Evolutionary conservation across 2,113 vertebrate genomes (phyloP).

Genomic region (Apodemus speciosus): DNA sequence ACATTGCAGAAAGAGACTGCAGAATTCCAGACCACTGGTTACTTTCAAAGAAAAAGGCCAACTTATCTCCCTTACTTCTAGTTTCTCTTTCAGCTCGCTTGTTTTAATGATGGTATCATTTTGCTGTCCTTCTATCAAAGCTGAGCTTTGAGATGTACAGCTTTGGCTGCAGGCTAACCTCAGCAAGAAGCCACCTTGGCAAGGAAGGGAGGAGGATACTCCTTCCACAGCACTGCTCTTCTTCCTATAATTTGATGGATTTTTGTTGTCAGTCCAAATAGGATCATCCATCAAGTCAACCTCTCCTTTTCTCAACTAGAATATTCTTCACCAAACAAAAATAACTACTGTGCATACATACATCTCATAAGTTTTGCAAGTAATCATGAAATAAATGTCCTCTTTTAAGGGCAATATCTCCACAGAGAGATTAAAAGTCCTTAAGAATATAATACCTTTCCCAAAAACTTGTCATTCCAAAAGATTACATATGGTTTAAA

Average conservation of each 20-base stretch:
- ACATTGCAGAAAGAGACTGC: neutral
- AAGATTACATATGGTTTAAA: conserved; percentile 18
- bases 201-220: neutral
- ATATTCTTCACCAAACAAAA: conserved; percentile 38
- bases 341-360: neutral
- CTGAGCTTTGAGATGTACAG: neutral
- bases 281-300: neutral
- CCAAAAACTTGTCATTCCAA: conserved; percentile 31
- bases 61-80: neutral
- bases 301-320: neutral
- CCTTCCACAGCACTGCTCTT: neutral
- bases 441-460: neutral
- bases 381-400: conserved; percentile 7
- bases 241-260: neutral
- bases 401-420: neutral
- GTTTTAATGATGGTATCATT: conserved; percentile 1
- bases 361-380: conserved; percentile 5
- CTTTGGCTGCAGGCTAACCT: conserved; percentile 1
- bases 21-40: neutral
- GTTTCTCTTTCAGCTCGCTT: neutral
- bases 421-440: neutral
- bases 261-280: neutral
- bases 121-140: neutral
- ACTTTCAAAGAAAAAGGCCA: neutral
- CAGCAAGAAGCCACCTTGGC: neutral